A percentile compares a stretch with the other conserved stretches of the same genome.
These are phyloP conservation scores for Cyclargus thomasi DNA, from an alignment of 1,140 invertebrate species.

Conservation along the genomic window DNA sequence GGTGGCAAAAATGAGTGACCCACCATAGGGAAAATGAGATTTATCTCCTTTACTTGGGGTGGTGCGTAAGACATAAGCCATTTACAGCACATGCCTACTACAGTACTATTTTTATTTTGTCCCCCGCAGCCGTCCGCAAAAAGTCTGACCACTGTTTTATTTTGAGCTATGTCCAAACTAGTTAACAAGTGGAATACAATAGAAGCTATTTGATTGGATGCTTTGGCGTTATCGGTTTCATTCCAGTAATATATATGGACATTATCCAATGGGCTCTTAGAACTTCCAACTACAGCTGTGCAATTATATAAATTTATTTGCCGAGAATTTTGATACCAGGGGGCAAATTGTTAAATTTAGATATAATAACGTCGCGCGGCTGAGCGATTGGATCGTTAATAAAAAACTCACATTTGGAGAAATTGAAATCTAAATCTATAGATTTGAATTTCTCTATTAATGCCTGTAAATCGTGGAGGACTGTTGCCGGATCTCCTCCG, in stretches of 20 bases:
- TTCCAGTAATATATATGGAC: too few relatives aligned
- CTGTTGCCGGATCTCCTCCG: too few relatives aligned
- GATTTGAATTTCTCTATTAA: neutral
- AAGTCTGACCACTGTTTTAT: neutral
- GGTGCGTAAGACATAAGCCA: constrained; percentile 22
- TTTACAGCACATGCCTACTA: constrained; percentile 14
- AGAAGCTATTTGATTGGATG: constrained; percentile 15
- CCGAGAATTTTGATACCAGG: too few relatives aligned
- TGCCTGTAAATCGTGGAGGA: too few relatives aligned
- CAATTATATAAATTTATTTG: too few relatives aligned
- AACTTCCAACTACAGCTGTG: too few relatives aligned
- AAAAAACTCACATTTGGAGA: neutral
- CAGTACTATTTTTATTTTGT: constrained; percentile 17
- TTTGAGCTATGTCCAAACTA: neutral
- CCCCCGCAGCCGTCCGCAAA: constrained; percentile 18
- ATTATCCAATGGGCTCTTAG: too few relatives aligned
- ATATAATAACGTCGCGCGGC: too few relatives aligned
- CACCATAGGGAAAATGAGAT: constrained; percentile 25
- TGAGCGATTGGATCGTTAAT: neutral
- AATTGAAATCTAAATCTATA: neutral
- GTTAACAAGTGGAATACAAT: constrained; percentile 9
- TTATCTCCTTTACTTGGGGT: constrained; percentile 21
- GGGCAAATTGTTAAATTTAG: too few relatives aligned
- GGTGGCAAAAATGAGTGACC: too few relatives aligned
- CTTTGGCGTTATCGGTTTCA: neutral